These are phyloP conservation scores for Holocentrus rufus DNA, from an alignment of 2,797 vertebrate genomes.

Conservation along the genomic window DNA sequence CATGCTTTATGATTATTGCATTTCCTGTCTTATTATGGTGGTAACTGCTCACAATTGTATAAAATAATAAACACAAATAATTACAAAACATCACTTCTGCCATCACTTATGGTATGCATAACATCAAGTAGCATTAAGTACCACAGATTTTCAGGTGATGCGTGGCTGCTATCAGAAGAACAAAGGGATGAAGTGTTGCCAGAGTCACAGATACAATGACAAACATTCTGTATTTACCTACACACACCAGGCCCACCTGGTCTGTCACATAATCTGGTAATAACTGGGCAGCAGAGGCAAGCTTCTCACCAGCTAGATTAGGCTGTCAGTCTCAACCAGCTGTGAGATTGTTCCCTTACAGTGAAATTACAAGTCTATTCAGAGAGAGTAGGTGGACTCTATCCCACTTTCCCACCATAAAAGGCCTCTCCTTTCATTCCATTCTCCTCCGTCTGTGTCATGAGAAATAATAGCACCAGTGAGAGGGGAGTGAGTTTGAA, in stretches of 20 bases:
- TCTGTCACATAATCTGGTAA: conserved; percentile 29
- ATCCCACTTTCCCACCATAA: conserved; percentile 40
- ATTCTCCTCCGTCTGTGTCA: conserved; percentile 33
- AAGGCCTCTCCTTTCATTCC: conserved; percentile 36
- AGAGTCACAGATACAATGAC: conserved; percentile 20
- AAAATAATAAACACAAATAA: too few species aligned
- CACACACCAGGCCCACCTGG: conserved; percentile 4
- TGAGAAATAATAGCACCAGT: conserved; percentile 23
- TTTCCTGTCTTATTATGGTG: not conserved
- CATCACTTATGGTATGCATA: too few species aligned
- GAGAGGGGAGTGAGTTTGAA: conserved; percentile 23
- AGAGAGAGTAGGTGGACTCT: conserved; percentile 34
- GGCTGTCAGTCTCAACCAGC: conserved; percentile 10
- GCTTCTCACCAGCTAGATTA: conserved; percentile 25
- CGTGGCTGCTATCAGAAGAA: not conserved
- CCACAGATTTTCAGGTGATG: not conserved
- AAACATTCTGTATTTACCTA: conserved; percentile 2
- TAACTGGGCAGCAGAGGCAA: conserved; percentile 28
- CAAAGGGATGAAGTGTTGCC: not conserved
- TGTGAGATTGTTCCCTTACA: conserved; percentile 45
- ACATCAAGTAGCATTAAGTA: too few species aligned
- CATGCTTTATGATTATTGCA: not conserved
- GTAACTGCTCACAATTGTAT: not conserved
- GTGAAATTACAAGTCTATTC: conserved; percentile 49
- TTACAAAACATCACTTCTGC: too few species aligned